Percentiles rank a stretch among this genome's conserved stretches.
Evolutionary conservation across 2,113 vertebrate species (phyloP).

Genomic region (Calyptommatus sinebrachiatus): DNA sequence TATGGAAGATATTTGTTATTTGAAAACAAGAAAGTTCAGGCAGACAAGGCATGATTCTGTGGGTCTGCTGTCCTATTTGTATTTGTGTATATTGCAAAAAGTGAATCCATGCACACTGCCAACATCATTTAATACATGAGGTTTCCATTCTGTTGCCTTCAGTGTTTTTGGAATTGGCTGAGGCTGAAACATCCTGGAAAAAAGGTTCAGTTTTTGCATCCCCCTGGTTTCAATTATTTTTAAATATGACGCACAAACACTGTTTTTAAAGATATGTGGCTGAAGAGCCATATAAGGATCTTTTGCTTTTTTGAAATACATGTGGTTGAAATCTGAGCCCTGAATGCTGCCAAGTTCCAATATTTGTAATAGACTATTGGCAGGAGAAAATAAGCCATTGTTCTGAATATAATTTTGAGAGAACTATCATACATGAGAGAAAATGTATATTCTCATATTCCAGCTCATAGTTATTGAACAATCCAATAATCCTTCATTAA

Average conservation of each 20-base stretch:
- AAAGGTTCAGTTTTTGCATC: conserved; percentile 67
- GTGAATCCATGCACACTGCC: fast-evolving
- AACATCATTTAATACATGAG: conserved; percentile 7
- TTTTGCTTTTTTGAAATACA: conserved; percentile 90
- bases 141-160: conserved; percentile 62
- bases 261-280: conserved; percentile 82
- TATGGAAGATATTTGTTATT: neutral
- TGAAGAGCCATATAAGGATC: conserved; percentile 80
- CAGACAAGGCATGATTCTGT: neutral
- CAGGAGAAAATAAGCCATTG: conserved; percentile 87
- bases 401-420: conserved; percentile 75
- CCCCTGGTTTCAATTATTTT: conserved; percentile 82
- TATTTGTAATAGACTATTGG: conserved; percentile 80
- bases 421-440: conserved; percentile 67
- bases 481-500: conserved; percentile 67
- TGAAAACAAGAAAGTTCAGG: conserved; percentile 14
- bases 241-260: conserved; percentile 80
- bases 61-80: neutral
- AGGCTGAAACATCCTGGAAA: conserved; percentile 79
- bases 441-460: conserved; percentile 66
- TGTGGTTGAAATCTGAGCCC: conserved; percentile 97
- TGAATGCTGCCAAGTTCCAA: conserved; percentile 87
- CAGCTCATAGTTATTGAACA: conserved; percentile 55
- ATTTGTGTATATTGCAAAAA: neutral
- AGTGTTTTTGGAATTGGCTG: conserved; percentile 68